Percentiles rank a stretch among this genome's conserved stretches.
phyloP scores from a whole-genome alignment of 1,140 invertebrate species.

The Charaxes varanes region DNA sequence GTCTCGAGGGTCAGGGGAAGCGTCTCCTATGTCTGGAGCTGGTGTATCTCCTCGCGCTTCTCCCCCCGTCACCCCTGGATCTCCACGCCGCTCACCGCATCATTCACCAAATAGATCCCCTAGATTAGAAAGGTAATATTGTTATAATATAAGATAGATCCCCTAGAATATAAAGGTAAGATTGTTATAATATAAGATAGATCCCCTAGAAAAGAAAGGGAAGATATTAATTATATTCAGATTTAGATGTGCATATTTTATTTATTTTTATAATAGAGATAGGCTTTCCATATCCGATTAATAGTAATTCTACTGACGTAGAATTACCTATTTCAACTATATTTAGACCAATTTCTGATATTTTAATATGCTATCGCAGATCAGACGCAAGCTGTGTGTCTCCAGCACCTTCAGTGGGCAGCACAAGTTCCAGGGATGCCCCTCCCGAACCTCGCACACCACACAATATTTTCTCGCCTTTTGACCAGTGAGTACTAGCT shows the following conservation, averaged over 20 bases:
- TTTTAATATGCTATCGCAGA: conserved; percentile 18
- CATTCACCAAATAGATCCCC: conserved; percentile 56
- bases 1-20: conserved; percentile 60
- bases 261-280: too few relatives aligned
- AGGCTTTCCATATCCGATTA: too few relatives aligned
- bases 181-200: conserved; percentile 25
- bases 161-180: conserved; percentile 48
- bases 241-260: too few relatives aligned
- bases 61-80: conserved; percentile 48
- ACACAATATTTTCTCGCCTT: conserved; percentile 61
- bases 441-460: conserved; percentile 37
- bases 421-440: conserved; percentile 51
- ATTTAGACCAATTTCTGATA: too few relatives aligned
- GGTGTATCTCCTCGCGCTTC: conserved; percentile 46
- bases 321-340: too few relatives aligned
- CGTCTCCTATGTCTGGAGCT: conserved; percentile 47
- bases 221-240: background rate
- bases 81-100: conserved; percentile 49
- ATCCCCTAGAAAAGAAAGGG: conserved; percentile 56
- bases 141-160: conserved; percentile 38
- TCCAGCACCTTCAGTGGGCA: conserved; percentile 59
- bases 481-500: conserved; percentile 60
- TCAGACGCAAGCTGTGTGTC: conserved; percentile 51
- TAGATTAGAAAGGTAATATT: conserved; percentile 41
- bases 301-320: too few relatives aligned